Conservation (phyloP, 2,113 vertebrate species). For the Cairina moschata region DNA sequence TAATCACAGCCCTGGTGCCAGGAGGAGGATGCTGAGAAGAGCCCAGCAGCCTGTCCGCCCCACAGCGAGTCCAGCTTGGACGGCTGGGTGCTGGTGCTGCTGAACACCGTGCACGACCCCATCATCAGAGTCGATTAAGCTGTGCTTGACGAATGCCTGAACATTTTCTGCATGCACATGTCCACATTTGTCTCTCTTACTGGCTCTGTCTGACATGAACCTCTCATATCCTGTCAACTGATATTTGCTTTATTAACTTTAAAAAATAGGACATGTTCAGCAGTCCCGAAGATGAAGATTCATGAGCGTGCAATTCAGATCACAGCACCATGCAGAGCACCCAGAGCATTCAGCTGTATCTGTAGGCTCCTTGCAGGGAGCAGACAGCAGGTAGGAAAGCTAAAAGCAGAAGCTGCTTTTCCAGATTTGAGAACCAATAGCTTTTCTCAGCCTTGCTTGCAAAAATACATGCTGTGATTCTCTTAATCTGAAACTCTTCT, state of each 20-base stretch:
- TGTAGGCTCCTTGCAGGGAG: neutral
- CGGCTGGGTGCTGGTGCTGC: neutral
- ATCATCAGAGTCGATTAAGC: neutral
- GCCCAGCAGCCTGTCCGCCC: neutral
- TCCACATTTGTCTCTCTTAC: neutral
- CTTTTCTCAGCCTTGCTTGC: neutral
- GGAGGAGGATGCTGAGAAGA: constrained; percentile 54
- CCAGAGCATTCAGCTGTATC: neutral
- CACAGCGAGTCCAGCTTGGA: fast-evolving
- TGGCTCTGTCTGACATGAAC: neutral
- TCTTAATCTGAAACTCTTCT: neutral
- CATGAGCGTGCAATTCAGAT: neutral
- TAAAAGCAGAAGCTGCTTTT: neutral
- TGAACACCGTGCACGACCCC: neutral
- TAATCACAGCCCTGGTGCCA: constrained; percentile 35
- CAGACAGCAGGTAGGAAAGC: neutral
- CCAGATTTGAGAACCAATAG: neutral
- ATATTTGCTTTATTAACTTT: constrained; percentile 21
- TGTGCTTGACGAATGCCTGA: neutral
- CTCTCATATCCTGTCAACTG: neutral
- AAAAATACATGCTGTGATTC: neutral
- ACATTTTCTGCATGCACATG: neutral
- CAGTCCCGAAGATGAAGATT: neutral
- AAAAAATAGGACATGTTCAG: neutral
- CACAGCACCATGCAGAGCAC: neutral